Evolutionary conservation across 1,140 invertebrate genomes (phyloP).

Genomic region (Trichonephila clavipes): DNA sequence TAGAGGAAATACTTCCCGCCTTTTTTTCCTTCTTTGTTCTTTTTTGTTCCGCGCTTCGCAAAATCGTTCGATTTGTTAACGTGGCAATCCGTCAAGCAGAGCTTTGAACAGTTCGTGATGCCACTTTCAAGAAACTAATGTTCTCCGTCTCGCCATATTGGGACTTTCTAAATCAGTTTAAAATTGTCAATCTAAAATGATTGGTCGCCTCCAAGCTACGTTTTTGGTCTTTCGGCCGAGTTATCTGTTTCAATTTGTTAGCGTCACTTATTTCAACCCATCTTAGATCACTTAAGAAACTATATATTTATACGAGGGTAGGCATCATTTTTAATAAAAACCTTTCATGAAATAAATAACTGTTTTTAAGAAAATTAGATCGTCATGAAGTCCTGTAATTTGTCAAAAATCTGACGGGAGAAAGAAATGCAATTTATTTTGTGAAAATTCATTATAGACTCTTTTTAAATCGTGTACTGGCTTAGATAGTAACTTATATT

Average conservation of each 20-base stretch:
- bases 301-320: neutral
- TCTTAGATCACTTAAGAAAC: neutral
- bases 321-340: conserved; percentile 18
- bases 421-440: neutral
- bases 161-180: conserved; percentile 65
- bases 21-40: neutral
- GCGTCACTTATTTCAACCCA: neutral
- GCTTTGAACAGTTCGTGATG: conserved; percentile 53
- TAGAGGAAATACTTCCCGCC: neutral
- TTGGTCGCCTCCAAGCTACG: neutral
- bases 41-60: neutral
- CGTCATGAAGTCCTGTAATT: neutral
- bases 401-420: neutral
- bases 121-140: conserved; percentile 53
- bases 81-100: conserved; percentile 41
- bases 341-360: neutral
- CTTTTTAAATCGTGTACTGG: no score
- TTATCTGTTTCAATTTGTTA: conserved; percentile 65
- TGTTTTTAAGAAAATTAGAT: neutral
- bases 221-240: neutral
- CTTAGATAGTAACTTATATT: no score
- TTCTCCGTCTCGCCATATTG: conserved; percentile 43
- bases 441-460: no score
- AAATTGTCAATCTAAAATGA: conserved; percentile 69
- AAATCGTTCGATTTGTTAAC: conserved; percentile 53